A percentile compares a stretch with the other conserved stretches of the same genome.
Conservation (phyloP, 2,888 invertebrate genomes). For the Nomada ruficornis region DNA sequence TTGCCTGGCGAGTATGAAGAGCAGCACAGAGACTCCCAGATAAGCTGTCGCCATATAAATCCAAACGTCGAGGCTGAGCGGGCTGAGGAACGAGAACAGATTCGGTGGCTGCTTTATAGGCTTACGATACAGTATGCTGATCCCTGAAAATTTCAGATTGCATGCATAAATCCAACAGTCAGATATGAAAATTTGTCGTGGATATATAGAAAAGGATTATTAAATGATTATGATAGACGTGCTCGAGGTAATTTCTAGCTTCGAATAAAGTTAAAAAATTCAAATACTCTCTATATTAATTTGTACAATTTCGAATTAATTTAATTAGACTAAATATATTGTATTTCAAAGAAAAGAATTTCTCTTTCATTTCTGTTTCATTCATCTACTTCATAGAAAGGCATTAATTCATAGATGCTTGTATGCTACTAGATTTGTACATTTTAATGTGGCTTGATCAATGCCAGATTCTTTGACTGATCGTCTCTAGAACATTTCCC, state of each 20-base stretch:
- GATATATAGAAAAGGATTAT: not conserved
- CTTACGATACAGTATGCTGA: slow-evolving; percentile 86
- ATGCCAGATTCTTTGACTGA: too few species aligned
- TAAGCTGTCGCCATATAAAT: slow-evolving; percentile 89
- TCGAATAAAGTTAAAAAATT: too few species aligned
- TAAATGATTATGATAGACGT: not conserved
- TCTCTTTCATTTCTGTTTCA: too few species aligned
- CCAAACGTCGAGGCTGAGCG: slow-evolving; percentile 88
- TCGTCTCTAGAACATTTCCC: not conserved
- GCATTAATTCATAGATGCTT: too few species aligned
- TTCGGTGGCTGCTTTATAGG: slow-evolving; percentile 88
- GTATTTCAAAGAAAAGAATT: too few species aligned
- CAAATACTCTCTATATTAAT: too few species aligned
- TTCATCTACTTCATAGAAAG: too few species aligned
- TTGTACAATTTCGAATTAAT: too few species aligned
- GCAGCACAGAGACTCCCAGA: slow-evolving; percentile 87
- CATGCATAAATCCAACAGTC: slow-evolving; percentile 1
- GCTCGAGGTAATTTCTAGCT: not conserved
- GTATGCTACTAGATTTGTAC: too few species aligned
- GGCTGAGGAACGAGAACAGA: slow-evolving; percentile 89
- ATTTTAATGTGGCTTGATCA: too few species aligned
- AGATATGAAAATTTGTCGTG: not conserved
- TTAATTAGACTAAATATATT: too few species aligned
- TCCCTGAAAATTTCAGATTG: slow-evolving; percentile 82
- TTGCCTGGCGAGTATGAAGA: slow-evolving; percentile 88